Evolutionary conservation across 92 coral and sea anemone genomes (phyloP).

Genomic region (Porites cylindrica): DNA sequence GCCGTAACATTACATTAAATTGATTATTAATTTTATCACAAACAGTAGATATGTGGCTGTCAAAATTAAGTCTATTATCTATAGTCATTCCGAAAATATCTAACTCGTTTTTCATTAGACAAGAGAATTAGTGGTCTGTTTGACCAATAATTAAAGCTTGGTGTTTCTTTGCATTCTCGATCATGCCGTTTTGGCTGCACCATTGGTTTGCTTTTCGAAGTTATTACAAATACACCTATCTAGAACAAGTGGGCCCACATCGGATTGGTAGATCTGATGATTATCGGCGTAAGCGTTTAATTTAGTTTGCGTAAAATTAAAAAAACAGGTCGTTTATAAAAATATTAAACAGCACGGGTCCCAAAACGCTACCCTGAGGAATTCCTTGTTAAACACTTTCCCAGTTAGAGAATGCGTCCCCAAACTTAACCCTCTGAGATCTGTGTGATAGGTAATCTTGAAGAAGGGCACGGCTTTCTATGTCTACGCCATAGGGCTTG

Average conservation of each 20-base stretch:
- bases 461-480: background rate
- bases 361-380: constrained; percentile 36
- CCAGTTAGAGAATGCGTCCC: constrained; percentile 26
- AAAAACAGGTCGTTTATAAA: constrained; percentile 12
- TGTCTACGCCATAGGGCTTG: no score
- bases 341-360: constrained; percentile 11
- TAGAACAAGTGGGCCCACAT: no score
- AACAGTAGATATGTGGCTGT: no score
- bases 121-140: background rate
- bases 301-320: background rate
- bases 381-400: constrained; percentile 7
- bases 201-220: background rate
- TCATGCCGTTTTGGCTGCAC: background rate
- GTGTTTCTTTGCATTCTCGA: no score
- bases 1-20: no score
- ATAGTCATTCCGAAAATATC: no score
- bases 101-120: no score
- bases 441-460: constrained; percentile 22
- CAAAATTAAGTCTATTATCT: no score
- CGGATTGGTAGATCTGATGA: no score
- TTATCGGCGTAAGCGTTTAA: no score
- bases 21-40: no score
- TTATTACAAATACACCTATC: background rate
- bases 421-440: constrained; percentile 17
- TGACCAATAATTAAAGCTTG: background rate